Conservation (phyloP, 2,797 vertebrate genomes). For the Myotis findleyi region DNA sequence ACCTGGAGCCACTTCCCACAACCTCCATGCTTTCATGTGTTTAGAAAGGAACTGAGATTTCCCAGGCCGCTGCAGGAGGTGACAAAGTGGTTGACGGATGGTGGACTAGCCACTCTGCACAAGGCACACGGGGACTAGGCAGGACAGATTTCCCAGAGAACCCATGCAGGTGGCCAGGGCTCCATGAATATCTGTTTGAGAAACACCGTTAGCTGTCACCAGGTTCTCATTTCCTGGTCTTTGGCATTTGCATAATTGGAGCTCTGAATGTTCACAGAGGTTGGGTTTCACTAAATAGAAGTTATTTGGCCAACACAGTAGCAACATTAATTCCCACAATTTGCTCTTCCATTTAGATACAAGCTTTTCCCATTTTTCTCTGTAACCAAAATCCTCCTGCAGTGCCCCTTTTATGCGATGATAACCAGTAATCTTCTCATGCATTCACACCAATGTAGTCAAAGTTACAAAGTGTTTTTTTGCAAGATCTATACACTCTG, state of each 20-base stretch:
- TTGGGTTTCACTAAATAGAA: background rate
- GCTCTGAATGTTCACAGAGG: background rate
- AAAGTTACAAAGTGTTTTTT: background rate
- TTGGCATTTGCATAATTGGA: slow-evolving; percentile 27
- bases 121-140: background rate
- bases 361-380: background rate
- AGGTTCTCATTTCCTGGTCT: background rate
- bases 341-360: background rate
- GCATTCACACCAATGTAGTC: background rate
- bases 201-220: background rate
- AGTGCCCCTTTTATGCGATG: background rate
- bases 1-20: background rate
- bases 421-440: background rate
- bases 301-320: background rate
- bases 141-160: background rate
- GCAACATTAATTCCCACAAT: background rate
- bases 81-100: too few relatives aligned
- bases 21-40: background rate
- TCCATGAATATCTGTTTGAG: background rate
- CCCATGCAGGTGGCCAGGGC: background rate
- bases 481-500: background rate
- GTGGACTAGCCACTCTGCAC: background rate
- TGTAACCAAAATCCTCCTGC: background rate
- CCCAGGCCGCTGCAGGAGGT: background rate
- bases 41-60: background rate